A percentile compares a stretch with the other conserved stretches of the same genome.
Evolutionary conservation across 2,888 invertebrate species (phyloP).

Genomic region (Troides helena): DNA sequence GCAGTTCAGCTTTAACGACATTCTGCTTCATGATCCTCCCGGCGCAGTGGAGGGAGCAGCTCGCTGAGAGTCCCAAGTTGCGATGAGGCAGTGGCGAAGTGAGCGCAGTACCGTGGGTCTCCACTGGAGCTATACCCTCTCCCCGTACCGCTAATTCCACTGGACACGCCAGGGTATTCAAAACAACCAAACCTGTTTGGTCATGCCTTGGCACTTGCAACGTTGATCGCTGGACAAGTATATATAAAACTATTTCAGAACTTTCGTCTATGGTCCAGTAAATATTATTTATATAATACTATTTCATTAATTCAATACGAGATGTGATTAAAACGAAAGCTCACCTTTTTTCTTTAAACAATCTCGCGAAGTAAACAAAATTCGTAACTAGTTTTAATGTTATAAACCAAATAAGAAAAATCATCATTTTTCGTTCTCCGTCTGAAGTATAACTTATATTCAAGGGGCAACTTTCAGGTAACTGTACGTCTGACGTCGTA

Average conservation of each 20-base stretch:
- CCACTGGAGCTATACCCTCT: slow-evolving; percentile 56
- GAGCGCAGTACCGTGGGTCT: slow-evolving; percentile 61
- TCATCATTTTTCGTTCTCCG: background rate
- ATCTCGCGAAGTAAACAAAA: background rate
- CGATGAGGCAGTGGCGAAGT: slow-evolving; percentile 62
- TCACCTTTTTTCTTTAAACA: background rate
- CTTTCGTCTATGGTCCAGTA: too few relatives aligned
- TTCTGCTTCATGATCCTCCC: slow-evolving; percentile 59
- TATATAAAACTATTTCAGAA: background rate
- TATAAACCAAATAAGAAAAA: background rate
- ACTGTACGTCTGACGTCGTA: background rate
- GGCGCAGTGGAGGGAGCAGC: slow-evolving; percentile 53
- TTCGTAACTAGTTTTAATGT: background rate
- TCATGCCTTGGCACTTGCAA: slow-evolving; percentile 63
- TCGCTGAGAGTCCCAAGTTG: slow-evolving; percentile 44
- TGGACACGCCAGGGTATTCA: slow-evolving; percentile 83
- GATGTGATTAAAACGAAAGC: too few relatives aligned
- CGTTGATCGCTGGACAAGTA: slow-evolving; percentile 58
- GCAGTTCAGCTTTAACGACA: slow-evolving; percentile 44
- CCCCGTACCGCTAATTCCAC: slow-evolving; percentile 61
- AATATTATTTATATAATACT: too few relatives aligned
- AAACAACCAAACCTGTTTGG: slow-evolving; percentile 78
- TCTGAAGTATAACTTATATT: background rate
- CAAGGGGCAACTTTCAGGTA: slow-evolving; percentile 3
- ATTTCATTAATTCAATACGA: too few relatives aligned